phyloP scores from a whole-genome alignment of 2,797 vertebrate species.

The Mallotus villosus region DNA sequence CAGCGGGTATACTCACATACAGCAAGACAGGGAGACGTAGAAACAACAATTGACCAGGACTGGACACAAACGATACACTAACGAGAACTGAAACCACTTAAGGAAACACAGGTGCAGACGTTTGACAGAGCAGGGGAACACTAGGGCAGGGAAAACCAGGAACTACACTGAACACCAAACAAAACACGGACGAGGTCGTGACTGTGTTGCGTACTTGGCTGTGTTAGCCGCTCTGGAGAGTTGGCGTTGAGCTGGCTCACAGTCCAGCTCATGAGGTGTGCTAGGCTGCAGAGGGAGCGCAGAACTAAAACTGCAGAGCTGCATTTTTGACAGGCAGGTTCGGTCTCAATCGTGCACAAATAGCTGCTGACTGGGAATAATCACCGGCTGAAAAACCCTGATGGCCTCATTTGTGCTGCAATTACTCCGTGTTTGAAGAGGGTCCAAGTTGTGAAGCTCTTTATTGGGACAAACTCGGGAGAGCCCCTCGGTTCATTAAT shows the following conservation, averaged over 20 bases:
- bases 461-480: constrained; percentile 24
- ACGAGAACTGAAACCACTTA: no score
- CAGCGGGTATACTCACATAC: no score
- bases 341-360: constrained; percentile 47
- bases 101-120: constrained; percentile 47
- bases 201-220: constrained; percentile 13
- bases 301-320: constrained; percentile 51
- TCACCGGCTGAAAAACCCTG: constrained; percentile 37
- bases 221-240: constrained; percentile 37
- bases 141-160: background rate
- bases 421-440: constrained; percentile 45
- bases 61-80: no score
- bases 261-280: constrained; percentile 52
- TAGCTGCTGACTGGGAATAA: constrained; percentile 61
- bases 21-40: no score
- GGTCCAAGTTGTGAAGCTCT: constrained; percentile 43
- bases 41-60: no score
- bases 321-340: constrained; percentile 57
- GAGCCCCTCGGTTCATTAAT: constrained; percentile 41
- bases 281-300: constrained; percentile 38
- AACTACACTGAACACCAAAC: constrained; percentile 24
- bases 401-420: constrained; percentile 47
- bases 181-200: no score
- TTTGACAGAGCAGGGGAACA: constrained; percentile 32
- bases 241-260: constrained; percentile 52